These are phyloP conservation scores for Pararge aegeria DNA, from an alignment of 1,140 invertebrate genomes.

Conservation along the genomic window DNA sequence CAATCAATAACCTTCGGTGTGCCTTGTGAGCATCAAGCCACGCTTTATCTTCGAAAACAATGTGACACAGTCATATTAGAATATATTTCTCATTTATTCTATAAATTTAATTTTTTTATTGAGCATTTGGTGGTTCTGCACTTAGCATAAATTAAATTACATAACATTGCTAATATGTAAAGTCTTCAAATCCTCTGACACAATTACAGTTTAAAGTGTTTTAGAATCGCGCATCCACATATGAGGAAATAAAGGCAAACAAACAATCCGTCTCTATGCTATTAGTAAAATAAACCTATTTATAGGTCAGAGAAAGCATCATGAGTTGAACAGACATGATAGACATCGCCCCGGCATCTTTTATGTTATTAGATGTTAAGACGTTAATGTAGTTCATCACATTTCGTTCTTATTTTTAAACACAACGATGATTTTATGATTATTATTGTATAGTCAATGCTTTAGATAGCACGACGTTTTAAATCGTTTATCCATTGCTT, in stretches of 20 bases:
- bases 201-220: too few relatives aligned
- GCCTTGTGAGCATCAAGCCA: too few relatives aligned
- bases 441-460: neutral
- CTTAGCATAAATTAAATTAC: too few relatives aligned
- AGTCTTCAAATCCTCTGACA: slow-evolving; percentile 38
- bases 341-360: slow-evolving; percentile 3
- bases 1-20: too few relatives aligned
- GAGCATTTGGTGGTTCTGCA: too few relatives aligned
- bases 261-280: slow-evolving; percentile 30
- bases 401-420: slow-evolving; percentile 20
- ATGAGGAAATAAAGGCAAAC: slow-evolving; percentile 30
- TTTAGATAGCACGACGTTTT: neutral
- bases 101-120: too few relatives aligned
- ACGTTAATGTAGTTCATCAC: slow-evolving; percentile 12
- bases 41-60: too few relatives aligned
- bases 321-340: slow-evolving; percentile 12
- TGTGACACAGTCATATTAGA: too few relatives aligned
- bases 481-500: too few relatives aligned
- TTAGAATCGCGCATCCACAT: too few relatives aligned
- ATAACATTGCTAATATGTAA: too few relatives aligned
- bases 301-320: slow-evolving; percentile 53
- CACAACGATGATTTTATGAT: slow-evolving; percentile 1
- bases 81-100: too few relatives aligned
- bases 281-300: slow-evolving; percentile 51
- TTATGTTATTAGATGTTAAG: slow-evolving; percentile 18